Base-by-base conservation (phyloP, 2,113 vertebrate species). In the Oncorhynchus keta region DNA sequence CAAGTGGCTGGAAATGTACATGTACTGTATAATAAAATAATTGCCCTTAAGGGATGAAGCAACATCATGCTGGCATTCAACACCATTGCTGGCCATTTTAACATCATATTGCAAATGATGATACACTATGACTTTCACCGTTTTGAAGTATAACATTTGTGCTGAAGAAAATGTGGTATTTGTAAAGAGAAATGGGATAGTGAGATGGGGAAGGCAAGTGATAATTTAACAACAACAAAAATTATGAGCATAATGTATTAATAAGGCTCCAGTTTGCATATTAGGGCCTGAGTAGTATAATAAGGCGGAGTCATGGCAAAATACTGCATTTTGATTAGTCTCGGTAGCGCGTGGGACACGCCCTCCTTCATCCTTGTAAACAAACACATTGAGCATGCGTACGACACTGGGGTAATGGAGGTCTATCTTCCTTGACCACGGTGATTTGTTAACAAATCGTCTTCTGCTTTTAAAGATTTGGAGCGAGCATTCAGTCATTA, bases 371-470 rank as follows among this genome's bases (percentile, higher is more conserved):
- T 64, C 69, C 69, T 69, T 62, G 92, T 94, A 93, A 94, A 94
- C 89, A 94, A 90, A 87, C 61, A 70, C 71, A 91, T 83, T 92
- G 89, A 64, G 92, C 94, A 89, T 94, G 94, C 92, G 93, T 83
- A 49, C 45, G 70, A 28, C 72, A 75, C 72, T 78, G 81, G 39
- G 90, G 79, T 87, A 93, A 94, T 94, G 93, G 93, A 90, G 86
- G 91, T 89, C 85, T 79, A 79, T 87, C 80, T 87, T 87, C 84
- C 79, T 77, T 81, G 77, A 61, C 78, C 72, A 83, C 24, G 75
- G 79, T 88, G 83, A 87, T 83, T 84, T 76, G 4, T 55, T 7
- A 55, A 55, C 51, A 55, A 55, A 18, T 55, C 12, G 16, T 55
- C 80, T 80, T 68, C 81, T 82, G 51, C 4, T 55, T 55, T 30